These are phyloP conservation scores for Rhyacophila brunnea DNA, from an alignment of 1,140 invertebrate species.

Conservation along the genomic window DNA sequence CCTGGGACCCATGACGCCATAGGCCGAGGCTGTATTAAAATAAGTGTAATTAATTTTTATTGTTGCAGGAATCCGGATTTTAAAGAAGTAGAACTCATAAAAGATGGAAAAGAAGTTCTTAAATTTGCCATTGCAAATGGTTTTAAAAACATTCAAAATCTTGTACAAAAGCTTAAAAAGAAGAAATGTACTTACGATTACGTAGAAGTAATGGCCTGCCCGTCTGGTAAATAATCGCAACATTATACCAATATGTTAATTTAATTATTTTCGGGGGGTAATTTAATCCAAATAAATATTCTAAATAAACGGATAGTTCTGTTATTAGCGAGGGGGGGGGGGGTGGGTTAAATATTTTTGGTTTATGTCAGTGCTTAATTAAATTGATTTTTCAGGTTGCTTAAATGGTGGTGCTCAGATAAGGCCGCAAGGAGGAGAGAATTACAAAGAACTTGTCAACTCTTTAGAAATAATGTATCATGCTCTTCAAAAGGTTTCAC, in stretches of 20 bases:
- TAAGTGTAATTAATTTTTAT: too few relatives aligned
- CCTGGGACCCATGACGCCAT: too few relatives aligned
- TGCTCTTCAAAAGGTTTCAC: constrained; percentile 58
- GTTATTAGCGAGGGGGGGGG: too few relatives aligned
- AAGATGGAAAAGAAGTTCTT: constrained; percentile 71
- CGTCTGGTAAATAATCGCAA: constrained; percentile 84
- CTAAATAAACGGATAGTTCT: too few relatives aligned
- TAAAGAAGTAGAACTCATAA: constrained; percentile 74
- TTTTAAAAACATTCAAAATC: constrained; percentile 97
- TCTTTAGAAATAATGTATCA: constrained; percentile 72
- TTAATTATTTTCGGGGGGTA: background rate
- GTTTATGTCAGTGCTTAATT: too few relatives aligned
- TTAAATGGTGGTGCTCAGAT: constrained; percentile 95
- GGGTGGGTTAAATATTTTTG: too few relatives aligned
- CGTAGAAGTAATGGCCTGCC: constrained; percentile 98
- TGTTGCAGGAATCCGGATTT: constrained; percentile 86
- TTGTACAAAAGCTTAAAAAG: constrained; percentile 95
- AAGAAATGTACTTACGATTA: constrained; percentile 88
- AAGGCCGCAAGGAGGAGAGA: constrained; percentile 63
- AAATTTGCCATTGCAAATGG: constrained; percentile 94
- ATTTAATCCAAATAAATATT: background rate
- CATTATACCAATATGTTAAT: too few relatives aligned
- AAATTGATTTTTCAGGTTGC: constrained; percentile 67
- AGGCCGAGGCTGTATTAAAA: too few relatives aligned
- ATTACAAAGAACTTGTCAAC: constrained; percentile 67